A percentile compares a stretch with the other conserved stretches of the same genome.
Evolutionary conservation across 2,113 vertebrate species (phyloP).

Genomic region (Geococcyx californianus): DNA sequence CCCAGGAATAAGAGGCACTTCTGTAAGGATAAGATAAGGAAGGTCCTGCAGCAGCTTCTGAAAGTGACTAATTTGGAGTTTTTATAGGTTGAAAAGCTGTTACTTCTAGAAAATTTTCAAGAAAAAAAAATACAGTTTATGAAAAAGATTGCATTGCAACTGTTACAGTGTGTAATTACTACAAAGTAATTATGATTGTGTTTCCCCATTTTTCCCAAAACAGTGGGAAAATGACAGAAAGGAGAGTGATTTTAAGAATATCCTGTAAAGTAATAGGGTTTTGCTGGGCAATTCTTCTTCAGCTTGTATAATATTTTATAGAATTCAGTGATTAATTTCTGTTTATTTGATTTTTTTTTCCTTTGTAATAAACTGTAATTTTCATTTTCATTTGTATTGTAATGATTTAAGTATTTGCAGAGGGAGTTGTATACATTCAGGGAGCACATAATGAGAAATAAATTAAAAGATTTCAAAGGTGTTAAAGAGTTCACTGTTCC

Average conservation of each 20-base stretch:
- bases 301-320: neutral
- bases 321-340: neutral
- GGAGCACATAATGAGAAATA: neutral
- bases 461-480: neutral
- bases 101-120: neutral
- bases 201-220: neutral
- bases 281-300: neutral
- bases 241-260: neutral
- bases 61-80: neutral
- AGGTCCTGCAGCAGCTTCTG: neutral
- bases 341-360: neutral
- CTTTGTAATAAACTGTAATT: neutral
- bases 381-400: neutral
- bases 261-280: neutral
- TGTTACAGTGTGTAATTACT: neutral
- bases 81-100: rapidly evolving
- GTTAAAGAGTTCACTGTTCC: neutral
- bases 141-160: neutral
- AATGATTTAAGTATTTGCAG: neutral
- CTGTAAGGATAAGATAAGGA: neutral
- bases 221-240: neutral
- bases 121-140: neutral
- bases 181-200: neutral
- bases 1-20: neutral
- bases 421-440: neutral